Evolutionary conservation across 2,797 vertebrate species (phyloP), one percentile per base, ranked within the genome.

Genomic region (Lagorchestes hirsutus): DNA sequence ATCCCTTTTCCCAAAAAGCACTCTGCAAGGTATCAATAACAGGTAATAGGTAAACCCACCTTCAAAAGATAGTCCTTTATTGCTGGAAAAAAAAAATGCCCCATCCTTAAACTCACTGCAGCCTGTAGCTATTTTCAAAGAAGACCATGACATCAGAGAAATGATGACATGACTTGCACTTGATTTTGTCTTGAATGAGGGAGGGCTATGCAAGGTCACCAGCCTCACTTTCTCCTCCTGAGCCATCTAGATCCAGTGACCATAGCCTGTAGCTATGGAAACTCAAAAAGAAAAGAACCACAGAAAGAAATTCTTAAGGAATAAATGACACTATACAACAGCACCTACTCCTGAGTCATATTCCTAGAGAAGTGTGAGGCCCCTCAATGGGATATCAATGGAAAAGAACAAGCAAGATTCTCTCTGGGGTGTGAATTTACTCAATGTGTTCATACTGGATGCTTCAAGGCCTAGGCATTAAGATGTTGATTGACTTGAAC

Each of bases 361-460:
- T 74, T 74, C n/a, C 22, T 74, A 40, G 67, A 5, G 40, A 74
- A 16, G 67, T 22, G 11, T 40, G 6, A 40, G 40, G n/a, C 1
- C 29, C 50, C 52, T 95, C 54, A 4, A 3, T 1, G n/a, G 24
- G 28, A 82, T 62, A 74, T 24, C 93, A 87, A 92, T 34, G 5
- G 16, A 50, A 56, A 87, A 94, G 87, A 31, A 57, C 90, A 96
- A 90, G 24, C 50, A 40, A 92, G 46, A 27, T 29, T 54, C 93
- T 90, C 96, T 93, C 58, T 52, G 34, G 50, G 92, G 54, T 0
- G 2, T 10, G 11, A 1, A 55, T 74, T 40, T 74, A 74, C 59
- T 62, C 5, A 74, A 13, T 40, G 29, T 59, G 58, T 11, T 10
- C 28, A 58, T 67, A 18, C 14, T 40, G 10, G 31, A 52, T n/a